Percentiles rank a stretch among this genome's conserved stretches.
These are phyloP conservation scores for Drosophila maculinotata DNA, from an alignment of 2,888 invertebrate genomes.

Conservation along the genomic window DNA sequence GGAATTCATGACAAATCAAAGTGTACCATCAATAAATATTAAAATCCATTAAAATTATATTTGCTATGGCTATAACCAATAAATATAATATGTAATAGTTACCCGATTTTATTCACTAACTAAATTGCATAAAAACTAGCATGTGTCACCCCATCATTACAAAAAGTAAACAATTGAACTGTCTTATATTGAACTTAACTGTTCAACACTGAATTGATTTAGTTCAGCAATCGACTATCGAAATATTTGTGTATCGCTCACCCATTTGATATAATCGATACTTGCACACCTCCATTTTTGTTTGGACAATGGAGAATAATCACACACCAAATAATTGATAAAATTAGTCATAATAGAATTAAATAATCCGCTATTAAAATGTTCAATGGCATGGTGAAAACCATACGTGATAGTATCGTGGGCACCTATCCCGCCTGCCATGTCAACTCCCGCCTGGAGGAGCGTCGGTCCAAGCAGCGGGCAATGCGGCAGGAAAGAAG, in stretches of 20 bases:
- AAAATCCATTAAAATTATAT: no score
- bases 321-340: constrained; percentile 30
- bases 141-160: not conserved
- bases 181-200: not conserved
- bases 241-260: constrained; percentile 4
- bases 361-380: constrained; percentile 50
- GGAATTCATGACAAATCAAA: no score
- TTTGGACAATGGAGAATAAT: constrained; percentile 45
- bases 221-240: not conserved
- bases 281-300: constrained; percentile 35
- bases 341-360: constrained; percentile 15
- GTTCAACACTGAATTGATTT: not conserved
- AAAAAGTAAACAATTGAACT: not conserved
- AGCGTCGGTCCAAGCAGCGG: constrained; percentile 88
- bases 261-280: constrained; percentile 15
- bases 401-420: constrained; percentile 86
- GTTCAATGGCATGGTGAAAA: constrained; percentile 84
- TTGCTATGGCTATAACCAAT: no score
- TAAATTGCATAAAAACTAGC: not conserved
- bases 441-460: constrained; percentile 89
- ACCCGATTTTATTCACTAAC: no score
- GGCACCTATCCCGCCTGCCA: constrained; percentile 93
- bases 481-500: constrained; percentile 88
- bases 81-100: no score
- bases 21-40: no score